Conservation (phyloP, 2,888 invertebrate species). For the Phyllotreta cruciferae region DNA sequence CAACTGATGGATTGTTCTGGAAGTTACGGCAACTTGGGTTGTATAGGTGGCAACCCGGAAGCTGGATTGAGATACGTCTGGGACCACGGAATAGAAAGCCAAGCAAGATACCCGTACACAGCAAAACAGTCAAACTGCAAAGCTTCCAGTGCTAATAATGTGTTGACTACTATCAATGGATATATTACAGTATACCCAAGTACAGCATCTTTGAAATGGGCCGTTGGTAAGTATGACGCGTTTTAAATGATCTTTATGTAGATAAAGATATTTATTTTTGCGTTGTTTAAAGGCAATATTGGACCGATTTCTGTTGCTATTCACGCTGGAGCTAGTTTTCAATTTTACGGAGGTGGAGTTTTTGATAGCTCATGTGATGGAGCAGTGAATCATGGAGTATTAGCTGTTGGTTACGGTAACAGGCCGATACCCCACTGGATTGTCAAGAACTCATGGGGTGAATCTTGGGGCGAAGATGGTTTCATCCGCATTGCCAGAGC, state of each 20-base stretch:
- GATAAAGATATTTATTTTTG: too few relatives aligned
- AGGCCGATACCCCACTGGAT: constrained; percentile 9
- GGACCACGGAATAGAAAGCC: constrained; percentile 83
- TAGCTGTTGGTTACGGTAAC: constrained; percentile 21
- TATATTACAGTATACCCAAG: too few relatives aligned
- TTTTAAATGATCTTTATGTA: too few relatives aligned
- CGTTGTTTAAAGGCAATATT: constrained; percentile 2
- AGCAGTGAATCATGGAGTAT: constrained; percentile 17
- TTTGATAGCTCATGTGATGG: neutral
- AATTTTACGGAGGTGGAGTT: constrained; percentile 13
- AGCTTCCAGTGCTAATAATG: neutral
- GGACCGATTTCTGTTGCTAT: constrained; percentile 22
- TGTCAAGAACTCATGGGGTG: constrained; percentile 15
- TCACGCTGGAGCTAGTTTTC: neutral
- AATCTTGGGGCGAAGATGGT: constrained; percentile 17
- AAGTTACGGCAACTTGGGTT: constrained; percentile 86
- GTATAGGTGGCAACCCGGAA: constrained; percentile 78
- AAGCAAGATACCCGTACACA: constrained; percentile 85
- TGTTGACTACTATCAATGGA: neutral
- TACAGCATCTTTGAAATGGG: too few relatives aligned
- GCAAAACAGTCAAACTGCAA: constrained; percentile 75
- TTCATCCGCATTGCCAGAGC: constrained; percentile 7
- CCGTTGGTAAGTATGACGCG: too few relatives aligned
- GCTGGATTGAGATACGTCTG: constrained; percentile 83
- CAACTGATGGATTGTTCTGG: constrained; percentile 82